Conservation (phyloP, 2,797 vertebrate species). For the Channallabes apus region DNA sequence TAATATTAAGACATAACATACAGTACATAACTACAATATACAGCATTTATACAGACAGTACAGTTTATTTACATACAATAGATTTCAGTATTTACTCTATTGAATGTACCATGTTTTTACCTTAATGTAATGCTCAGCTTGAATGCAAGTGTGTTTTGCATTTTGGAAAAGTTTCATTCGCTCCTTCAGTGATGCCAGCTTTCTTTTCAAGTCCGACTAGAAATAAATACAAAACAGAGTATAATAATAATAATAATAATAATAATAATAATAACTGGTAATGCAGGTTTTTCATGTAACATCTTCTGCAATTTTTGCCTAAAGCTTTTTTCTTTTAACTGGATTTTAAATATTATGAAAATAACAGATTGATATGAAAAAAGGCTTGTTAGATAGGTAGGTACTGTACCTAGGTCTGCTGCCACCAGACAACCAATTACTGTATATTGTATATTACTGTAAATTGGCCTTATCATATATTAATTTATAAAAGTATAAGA, state of each 20-base stretch:
- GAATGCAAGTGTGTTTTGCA: conserved; percentile 18
- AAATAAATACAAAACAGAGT: background rate
- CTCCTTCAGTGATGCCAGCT: conserved; percentile 32
- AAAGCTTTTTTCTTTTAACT: background rate
- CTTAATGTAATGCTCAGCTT: conserved; percentile 44
- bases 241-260: no score
- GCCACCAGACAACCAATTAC: background rate
- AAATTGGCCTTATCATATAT: no score
- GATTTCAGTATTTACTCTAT: no score
- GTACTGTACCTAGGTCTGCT: background rate
- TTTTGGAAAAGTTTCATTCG: conserved; percentile 24
- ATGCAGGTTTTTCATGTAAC: background rate
- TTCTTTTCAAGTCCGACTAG: conserved; percentile 40
- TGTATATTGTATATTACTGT: no score
- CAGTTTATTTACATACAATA: background rate
- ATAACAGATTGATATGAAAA: background rate
- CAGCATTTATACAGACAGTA: background rate
- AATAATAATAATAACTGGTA: background rate
- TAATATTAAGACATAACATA: background rate
- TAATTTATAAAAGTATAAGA: background rate
- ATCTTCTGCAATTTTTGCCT: background rate
- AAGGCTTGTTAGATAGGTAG: background rate
- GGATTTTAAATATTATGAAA: background rate
- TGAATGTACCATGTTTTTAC: conserved; percentile 23
- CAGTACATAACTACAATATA: background rate